Conservation (phyloP, 2,888 invertebrate genomes). For the Drosophila austrosaltans region DNA sequence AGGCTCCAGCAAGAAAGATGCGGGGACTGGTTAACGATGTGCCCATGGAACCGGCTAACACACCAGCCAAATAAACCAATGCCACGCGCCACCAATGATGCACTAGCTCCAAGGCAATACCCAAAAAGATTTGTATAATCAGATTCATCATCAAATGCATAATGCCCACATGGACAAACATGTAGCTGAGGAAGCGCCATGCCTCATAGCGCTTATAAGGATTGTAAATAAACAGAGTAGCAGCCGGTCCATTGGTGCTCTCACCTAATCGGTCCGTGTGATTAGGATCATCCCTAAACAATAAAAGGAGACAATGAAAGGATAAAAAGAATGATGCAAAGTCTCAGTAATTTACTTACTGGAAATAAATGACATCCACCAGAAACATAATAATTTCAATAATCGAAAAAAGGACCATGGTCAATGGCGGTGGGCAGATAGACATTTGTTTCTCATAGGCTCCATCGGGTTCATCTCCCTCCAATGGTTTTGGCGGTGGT, state of each 20-base stretch:
- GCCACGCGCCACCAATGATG: constrained; percentile 97
- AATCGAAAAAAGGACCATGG: constrained; percentile 95
- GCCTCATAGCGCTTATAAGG: constrained; percentile 93
- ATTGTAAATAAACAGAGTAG: constrained; percentile 93
- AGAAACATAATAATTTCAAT: constrained; percentile 92
- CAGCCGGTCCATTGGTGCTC: constrained; percentile 89
- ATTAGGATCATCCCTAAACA: constrained; percentile 81
- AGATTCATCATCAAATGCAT: constrained; percentile 96
- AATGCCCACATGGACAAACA: constrained; percentile 97
- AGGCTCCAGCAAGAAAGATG: constrained; percentile 95
- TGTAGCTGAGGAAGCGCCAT: constrained; percentile 97
- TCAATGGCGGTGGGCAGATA: constrained; percentile 95
- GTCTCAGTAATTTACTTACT: constrained; percentile 67
- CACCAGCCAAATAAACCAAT: constrained; percentile 92
- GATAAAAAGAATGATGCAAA: neutral
- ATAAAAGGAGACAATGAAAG: neutral
- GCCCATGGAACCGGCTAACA: constrained; percentile 92
- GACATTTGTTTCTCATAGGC: constrained; percentile 95
- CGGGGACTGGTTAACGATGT: constrained; percentile 91
- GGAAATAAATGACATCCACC: constrained; percentile 82
- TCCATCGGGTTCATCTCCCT: constrained; percentile 86
- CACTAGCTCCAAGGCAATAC: constrained; percentile 97
- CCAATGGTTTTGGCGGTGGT: constrained; percentile 81
- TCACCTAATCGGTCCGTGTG: constrained; percentile 81
- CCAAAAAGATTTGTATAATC: constrained; percentile 95